A percentile compares a stretch with the other conserved stretches of the same genome.
phyloP scores from a whole-genome alignment of 1,140 invertebrate species.

The Pseudachorutes palmiensis region DNA sequence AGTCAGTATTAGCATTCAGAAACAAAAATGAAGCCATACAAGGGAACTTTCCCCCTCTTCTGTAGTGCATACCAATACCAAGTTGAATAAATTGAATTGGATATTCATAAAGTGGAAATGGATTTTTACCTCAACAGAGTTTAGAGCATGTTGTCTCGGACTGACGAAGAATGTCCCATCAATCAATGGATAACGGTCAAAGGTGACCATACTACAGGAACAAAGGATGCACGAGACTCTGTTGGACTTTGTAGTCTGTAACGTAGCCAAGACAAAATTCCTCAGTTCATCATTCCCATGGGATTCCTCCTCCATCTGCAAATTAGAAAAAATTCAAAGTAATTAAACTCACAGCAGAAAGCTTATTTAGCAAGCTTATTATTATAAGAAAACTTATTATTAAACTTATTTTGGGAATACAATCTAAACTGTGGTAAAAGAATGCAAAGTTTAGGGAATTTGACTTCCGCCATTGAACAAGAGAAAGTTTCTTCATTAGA shows the following conservation, averaged over 20 bases:
- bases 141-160: slow-evolving; percentile 62
- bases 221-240: slow-evolving; percentile 81
- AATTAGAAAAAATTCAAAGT: slow-evolving; percentile 43
- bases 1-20: no score
- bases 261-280: slow-evolving; percentile 80
- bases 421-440: neutral
- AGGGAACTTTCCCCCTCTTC: no score
- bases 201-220: slow-evolving; percentile 77
- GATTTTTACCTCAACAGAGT: slow-evolving; percentile 12
- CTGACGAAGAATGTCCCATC: slow-evolving; percentile 96
- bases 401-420: neutral
- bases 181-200: slow-evolving; percentile 91
- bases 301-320: slow-evolving; percentile 92
- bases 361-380: no score
- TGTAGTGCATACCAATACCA: no score
- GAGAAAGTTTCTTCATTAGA: neutral
- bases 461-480: neutral
- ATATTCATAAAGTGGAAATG: no score
- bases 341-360: neutral
- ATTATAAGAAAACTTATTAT: neutral
- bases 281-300: slow-evolving; percentile 95
- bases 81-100: no score
- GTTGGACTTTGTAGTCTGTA: slow-evolving; percentile 73
- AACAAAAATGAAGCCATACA: no score
- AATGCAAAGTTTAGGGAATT: neutral